Percentiles rank a stretch among this genome's conserved stretches.
Conservation (phyloP, 2,113 vertebrate species). For the Callospermophilus lateralis region DNA sequence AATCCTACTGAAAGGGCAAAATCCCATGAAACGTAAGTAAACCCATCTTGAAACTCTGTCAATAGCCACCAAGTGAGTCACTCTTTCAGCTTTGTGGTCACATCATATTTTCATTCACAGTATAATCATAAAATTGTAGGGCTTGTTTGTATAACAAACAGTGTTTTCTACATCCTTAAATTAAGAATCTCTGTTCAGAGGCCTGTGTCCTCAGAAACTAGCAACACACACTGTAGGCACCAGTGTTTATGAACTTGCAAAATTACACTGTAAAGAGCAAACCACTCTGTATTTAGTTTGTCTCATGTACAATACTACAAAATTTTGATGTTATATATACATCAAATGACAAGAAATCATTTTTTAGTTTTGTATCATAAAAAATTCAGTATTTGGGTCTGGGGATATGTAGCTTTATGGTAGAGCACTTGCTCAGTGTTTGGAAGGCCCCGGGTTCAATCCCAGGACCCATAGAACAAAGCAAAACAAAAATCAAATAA, state of each 20-base stretch:
- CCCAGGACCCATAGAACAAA: not conserved
- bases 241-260: not conserved
- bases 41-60: conserved; percentile 32
- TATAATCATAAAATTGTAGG: conserved; percentile 36
- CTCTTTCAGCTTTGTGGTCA: conserved; percentile 12
- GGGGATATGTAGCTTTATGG: not conserved
- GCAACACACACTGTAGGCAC: not conserved
- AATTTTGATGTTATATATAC: not conserved
- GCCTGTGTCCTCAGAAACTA: conserved; percentile 29
- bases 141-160: not conserved
- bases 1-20: conserved; percentile 11
- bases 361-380: not conserved
- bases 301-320: not conserved
- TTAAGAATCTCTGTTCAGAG: conserved; percentile 5
- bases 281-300: not conserved
- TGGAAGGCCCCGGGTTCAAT: not conserved
- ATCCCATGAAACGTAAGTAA: not conserved
- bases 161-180: conserved; percentile 38
- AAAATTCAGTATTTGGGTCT: not conserved
- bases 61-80: conserved; percentile 7
- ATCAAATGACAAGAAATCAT: not conserved
- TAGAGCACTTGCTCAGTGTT: not conserved
- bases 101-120: conserved; percentile 57
- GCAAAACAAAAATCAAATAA: no score
- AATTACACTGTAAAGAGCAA: not conserved